Evolutionary conservation across 2,113 vertebrate species (phyloP).

Genomic region (Colinus virginianus): DNA sequence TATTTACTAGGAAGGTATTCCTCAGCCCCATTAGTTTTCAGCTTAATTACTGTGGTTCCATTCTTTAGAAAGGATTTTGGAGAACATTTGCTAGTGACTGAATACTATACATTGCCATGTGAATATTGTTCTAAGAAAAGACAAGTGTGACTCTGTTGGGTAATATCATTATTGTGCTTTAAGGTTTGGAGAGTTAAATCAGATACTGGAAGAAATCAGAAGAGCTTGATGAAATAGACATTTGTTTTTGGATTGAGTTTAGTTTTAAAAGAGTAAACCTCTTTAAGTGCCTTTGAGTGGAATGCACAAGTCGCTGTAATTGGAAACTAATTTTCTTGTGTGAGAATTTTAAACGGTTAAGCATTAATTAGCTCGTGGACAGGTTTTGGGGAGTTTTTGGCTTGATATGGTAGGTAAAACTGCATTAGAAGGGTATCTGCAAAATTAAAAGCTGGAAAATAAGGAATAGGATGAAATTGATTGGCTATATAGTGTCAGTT

Average conservation of each 20-base stretch:
- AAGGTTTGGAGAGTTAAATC: slow-evolving; percentile 55
- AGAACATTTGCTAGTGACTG: slow-evolving; percentile 28
- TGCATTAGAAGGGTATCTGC: not conserved
- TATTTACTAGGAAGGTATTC: not conserved
- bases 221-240: slow-evolving; percentile 25
- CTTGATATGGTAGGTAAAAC: not conserved
- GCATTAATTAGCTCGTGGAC: not conserved
- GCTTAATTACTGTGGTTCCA: not conserved
- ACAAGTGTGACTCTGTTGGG: slow-evolving; percentile 34
- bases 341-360: not conserved
- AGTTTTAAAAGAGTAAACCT: slow-evolving; percentile 26
- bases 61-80: slow-evolving; percentile 36
- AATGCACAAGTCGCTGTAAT: not conserved
- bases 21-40: not conserved
- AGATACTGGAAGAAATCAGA: slow-evolving; percentile 38
- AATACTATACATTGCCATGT: not conserved
- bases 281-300: not conserved
- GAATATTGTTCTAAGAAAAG: slow-evolving; percentile 35
- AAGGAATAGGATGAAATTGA: not conserved
- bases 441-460: not conserved
- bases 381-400: not conserved
- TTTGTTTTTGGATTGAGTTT: not conserved
- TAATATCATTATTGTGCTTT: slow-evolving; percentile 58
- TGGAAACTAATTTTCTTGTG: not conserved
- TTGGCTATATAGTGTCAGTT: not conserved